Evolutionary conservation across 2,888 invertebrate species (phyloP), one percentile per base, ranked within the genome.

Genomic region (Tyria jacobaeae): DNA sequence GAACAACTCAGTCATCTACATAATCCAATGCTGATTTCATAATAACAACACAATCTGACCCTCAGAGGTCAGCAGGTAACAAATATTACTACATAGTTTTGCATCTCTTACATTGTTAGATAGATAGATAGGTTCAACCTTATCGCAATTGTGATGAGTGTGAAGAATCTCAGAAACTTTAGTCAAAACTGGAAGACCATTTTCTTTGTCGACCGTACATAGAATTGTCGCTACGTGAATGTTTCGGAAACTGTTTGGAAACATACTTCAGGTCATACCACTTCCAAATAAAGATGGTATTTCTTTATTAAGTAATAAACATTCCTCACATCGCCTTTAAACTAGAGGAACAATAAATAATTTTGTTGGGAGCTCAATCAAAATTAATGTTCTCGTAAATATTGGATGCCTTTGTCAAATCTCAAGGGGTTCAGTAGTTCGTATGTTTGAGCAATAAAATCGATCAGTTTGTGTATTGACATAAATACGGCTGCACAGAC

Each of bases 341-440:
- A 58, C 15, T 17, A 44, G 14, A 49, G 52, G 50, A 64, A 64
- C 55, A 56, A 64, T 64, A 60, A 60, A 59, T 64, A 55, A 60
- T 56, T 60, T 60, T 47, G 63, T 64, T 55, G 39, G 51, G 31
- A 49, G 51, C 54, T 39, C 58, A 76, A 75, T 75, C 63, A 73
- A 75, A 75, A 76, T 69, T 69, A 73, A 75, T 64, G 69, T 48
- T 66, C 62, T 71, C 76, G 67, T 75, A 75, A 75, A 75, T 76
- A 75, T 68, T 17, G 52, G 67, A 75, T 76, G 61, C 76, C 66
- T 75, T 71, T 76, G 73, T 73, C 17, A 66, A 70, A 62, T 58
- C 75, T 76, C 76, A 73, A 69, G 75, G 71, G 75, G 70, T 75
- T 76, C 57, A 14, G 66, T 57, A 68, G 70, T 64, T 57, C 37